Base-by-base conservation (phyloP, 2,113 vertebrate species). In the Microtus ochrogaster region DNA sequence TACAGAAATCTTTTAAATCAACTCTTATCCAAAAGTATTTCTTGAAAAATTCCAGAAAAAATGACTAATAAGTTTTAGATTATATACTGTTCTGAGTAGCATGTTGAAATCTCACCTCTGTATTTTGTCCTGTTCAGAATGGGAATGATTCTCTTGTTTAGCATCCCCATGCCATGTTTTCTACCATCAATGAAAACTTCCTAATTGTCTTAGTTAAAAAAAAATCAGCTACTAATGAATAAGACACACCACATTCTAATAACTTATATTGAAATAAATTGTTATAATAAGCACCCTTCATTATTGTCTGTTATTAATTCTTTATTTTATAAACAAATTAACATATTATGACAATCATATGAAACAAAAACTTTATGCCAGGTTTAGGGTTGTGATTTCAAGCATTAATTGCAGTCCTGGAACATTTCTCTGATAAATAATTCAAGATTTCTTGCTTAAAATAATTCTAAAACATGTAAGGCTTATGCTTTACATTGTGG, bases 101-200 rank as follows among this genome's bases (percentile, higher is more conserved):
- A 72, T 13, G 10, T 8, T 73, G 39, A 73, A 92, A n/a, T 44
- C 10, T 70, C 26, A 33, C 17, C 11, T 17, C 10, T 55, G 6
- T 28, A 24, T 10, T 83, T 16, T 33, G 13, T 47, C 52, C 66
- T 44, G 3, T 5, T 41, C 5, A 7, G 24, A 30, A 72, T 41
- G 19, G 8, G 49, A 72, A 44, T 16, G 3, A 66, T 79, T 14
- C 74, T 49, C 17, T 61, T 44, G 28, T 58, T 1, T 19, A 72
- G 12, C 4, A 12, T 14, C 22, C 2, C 2, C 12, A 36, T 17
- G 1, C 3, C 4, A 2, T 44, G 21, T 26, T 8, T 26, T 39
- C 30, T 47, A 11, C 30, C 0, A 36, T 41, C 22, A 39, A 1
- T 26, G 41, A 21, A n/a, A 44, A 28, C 19, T 26, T 5, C 28